These are phyloP conservation scores for Bugula neritina DNA, from an alignment of 2,888 invertebrate genomes.

Conservation along the genomic window DNA sequence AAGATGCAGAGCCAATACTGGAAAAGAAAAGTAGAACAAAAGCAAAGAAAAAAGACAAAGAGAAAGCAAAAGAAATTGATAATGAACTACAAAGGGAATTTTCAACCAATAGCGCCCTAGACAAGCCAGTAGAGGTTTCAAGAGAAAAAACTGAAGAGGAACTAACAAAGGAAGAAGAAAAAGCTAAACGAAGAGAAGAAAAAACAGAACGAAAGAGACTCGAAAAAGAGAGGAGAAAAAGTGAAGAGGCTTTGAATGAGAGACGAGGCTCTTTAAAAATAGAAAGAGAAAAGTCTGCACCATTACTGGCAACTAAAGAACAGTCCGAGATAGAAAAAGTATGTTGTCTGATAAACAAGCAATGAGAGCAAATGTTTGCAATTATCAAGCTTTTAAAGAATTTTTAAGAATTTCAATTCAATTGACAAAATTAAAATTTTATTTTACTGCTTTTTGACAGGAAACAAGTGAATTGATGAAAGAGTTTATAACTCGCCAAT, in stretches of 20 bases:
- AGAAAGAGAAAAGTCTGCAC: slow-evolving; percentile 1
- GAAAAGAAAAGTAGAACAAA: background rate
- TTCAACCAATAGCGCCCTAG: background rate
- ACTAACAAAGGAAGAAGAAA: background rate
- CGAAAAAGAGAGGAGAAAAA: slow-evolving; percentile 6
- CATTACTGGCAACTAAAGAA: background rate
- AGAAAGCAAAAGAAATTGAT: background rate
- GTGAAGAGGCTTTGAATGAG: background rate
- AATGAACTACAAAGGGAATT: background rate
- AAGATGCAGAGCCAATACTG: background rate
- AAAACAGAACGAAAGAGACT: background rate
- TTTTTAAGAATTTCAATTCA: too few species aligned
- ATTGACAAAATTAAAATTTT: too few species aligned
- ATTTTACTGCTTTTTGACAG: too few species aligned
- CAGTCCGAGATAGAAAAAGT: slow-evolving; percentile 20
- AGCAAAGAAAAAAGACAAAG: slow-evolving; percentile 6
- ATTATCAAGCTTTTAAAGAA: too few species aligned
- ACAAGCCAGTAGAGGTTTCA: slow-evolving; percentile 1
- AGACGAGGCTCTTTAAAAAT: background rate
- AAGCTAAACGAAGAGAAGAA: slow-evolving; percentile 12
- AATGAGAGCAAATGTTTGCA: too few species aligned
- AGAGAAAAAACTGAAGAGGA: background rate
- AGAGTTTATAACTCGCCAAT: slow-evolving; percentile 17
- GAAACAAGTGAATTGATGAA: slow-evolving; percentile 4
- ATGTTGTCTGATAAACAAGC: too few species aligned